Evolutionary conservation across 2,797 vertebrate species (phyloP).

Genomic region (Trachops cirrhosus): DNA sequence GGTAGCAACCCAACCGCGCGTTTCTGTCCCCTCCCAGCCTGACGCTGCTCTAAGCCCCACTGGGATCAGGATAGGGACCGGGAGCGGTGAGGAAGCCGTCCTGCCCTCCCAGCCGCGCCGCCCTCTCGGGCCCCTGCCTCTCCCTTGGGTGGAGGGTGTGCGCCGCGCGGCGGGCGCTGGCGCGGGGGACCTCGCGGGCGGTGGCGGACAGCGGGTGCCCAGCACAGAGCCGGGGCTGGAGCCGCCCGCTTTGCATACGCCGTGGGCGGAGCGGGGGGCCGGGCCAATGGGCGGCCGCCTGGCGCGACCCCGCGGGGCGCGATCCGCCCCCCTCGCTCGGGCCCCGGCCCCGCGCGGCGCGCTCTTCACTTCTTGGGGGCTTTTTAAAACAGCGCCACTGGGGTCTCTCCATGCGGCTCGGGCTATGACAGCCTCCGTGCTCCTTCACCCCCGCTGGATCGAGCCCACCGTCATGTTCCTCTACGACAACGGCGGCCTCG

Average conservation of each 20-base stretch:
- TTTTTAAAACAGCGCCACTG: slow-evolving; percentile 91
- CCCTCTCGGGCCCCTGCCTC: neutral
- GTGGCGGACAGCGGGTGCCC: slow-evolving; percentile 52
- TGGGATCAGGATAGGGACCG: neutral
- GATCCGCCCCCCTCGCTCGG: slow-evolving; percentile 84
- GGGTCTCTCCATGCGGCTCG: slow-evolving; percentile 93
- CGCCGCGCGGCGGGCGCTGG: slow-evolving; percentile 25
- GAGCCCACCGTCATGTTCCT: slow-evolving; percentile 98
- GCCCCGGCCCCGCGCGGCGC: slow-evolving; percentile 80
- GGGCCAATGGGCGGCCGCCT: slow-evolving; percentile 91
- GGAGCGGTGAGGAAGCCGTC: neutral
- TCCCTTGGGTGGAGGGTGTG: neutral
- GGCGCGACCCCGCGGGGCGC: slow-evolving; percentile 83
- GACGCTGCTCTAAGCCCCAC: neutral
- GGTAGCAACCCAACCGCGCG: neutral
- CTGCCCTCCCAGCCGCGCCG: neutral
- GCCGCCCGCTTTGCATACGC: slow-evolving; percentile 95
- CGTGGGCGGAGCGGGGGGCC: slow-evolving; percentile 85
- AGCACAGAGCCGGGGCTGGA: neutral
- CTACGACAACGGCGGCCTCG: slow-evolving; percentile 93
- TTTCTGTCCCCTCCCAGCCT: neutral
- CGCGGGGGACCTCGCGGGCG: slow-evolving; percentile 44
- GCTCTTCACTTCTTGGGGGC: slow-evolving; percentile 92
- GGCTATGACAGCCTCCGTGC: slow-evolving; percentile 99
- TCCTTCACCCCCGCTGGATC: slow-evolving; percentile 99